Conservation (phyloP, 2,888 invertebrate genomes). For the Diarsia dahlii region DNA sequence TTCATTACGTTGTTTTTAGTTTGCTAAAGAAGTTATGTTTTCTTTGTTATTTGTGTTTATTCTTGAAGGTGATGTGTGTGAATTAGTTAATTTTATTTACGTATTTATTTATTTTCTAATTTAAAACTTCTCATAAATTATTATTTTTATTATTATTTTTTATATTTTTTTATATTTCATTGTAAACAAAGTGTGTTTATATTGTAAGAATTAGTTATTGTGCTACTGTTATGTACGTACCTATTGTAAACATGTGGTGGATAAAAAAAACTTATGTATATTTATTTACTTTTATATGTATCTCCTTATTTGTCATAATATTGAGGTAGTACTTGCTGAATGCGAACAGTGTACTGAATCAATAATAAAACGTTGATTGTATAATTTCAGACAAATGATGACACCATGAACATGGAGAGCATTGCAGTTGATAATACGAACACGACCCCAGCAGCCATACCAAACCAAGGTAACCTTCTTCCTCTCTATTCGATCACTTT, state of each 20-base stretch:
- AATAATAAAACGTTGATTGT: not conserved
- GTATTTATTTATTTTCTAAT: not conserved
- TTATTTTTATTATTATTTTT: too few species aligned
- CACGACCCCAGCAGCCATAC: constrained; percentile 2
- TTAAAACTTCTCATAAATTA: not conserved
- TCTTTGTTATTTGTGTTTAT: not conserved
- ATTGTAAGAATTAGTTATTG: not conserved
- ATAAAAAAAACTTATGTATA: not conserved
- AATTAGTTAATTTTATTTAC: not conserved
- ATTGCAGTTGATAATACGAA: constrained; percentile 7
- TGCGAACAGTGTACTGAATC: not conserved
- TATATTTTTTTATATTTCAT: not conserved
- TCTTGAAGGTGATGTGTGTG: not conserved
- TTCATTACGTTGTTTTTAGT: not conserved
- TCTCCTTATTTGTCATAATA: constrained; percentile 4
- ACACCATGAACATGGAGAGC: constrained; percentile 7
- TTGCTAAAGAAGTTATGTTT: not conserved
- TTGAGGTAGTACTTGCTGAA: constrained; percentile 1
- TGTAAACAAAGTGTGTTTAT: not conserved
- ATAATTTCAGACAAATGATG: constrained; percentile 9
- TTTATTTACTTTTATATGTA: not conserved
- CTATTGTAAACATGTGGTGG: not conserved
- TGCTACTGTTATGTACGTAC: not conserved
- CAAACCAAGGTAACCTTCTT: constrained; percentile 3
- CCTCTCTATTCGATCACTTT: not conserved